Base-by-base conservation (phyloP, 2,888 invertebrate genomes). In the Drosophila antonietae region DNA sequence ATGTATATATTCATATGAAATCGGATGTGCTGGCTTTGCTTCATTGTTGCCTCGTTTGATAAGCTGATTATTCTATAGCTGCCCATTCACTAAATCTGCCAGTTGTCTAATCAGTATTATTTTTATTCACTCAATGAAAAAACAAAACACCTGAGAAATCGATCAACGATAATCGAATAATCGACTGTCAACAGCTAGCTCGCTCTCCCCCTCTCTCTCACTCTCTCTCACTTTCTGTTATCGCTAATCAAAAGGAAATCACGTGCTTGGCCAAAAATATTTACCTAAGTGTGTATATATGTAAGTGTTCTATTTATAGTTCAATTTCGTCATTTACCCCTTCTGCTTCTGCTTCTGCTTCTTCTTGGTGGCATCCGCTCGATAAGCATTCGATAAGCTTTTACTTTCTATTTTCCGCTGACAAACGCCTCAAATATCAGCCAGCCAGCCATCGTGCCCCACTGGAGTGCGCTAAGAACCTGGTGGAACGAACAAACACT, bases 61-160 rank as follows among this genome's bases (percentile, higher is more conserved):
- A 89, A 82, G 77, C n/a, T 46, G 71, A 64, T 68, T 71, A 75
- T 68, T 72, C 58, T 60, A 41, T 47, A 46, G 47, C 53, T 84
- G 43, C 87, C 90, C 91, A 91, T 90, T 91, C 90, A 90, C 84
- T 84, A 90, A 86, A 90, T 89, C 81, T 77, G 81, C 76, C 75
- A 78, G 37, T 58, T 56, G 69, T 61, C 63, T 78, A 69, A 78
- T 87, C 73, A 83, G 69, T 68, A 51, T 73, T 53, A 51, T 59
- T 56, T 31, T 7, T 33, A 33, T 51, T 47, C 63, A 61, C 74
- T 39, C 80, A 70, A 57, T 69, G 64, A 51, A 51, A 20, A 51
- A 51, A 23, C 1, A 23, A 51, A 65, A 33, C 60, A 74, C 68
- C 75, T 41, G 28, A 57, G 18, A 46, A 52, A 35, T 37, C 35